These are phyloP conservation scores for Fissipunctia ypsillon DNA, from an alignment of 2,888 invertebrate genomes.

Conservation along the genomic window DNA sequence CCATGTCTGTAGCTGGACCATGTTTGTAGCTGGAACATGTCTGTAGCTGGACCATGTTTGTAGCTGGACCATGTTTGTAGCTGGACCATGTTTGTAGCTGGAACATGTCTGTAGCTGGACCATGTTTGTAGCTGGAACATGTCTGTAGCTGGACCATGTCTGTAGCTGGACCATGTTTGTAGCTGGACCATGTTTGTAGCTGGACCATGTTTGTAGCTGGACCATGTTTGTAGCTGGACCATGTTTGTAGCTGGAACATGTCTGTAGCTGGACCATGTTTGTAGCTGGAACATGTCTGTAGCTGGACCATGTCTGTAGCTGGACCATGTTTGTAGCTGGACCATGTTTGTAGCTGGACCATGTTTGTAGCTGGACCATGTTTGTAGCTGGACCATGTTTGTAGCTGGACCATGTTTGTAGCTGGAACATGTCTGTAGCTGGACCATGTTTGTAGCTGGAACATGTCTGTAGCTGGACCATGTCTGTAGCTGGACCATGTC, in stretches of 20 bases:
- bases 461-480: conserved; percentile 15
- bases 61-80: conserved; percentile 9
- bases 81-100: conserved; percentile 14
- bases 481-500: background rate
- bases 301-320: background rate
- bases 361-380: conserved; percentile 14
- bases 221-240: conserved; percentile 14
- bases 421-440: conserved; percentile 12
- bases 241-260: conserved; percentile 14
- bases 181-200: conserved; percentile 8
- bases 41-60: conserved; percentile 15
- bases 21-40: conserved; percentile 26
- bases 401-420: conserved; percentile 14
- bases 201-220: conserved; percentile 11
- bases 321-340: conserved; percentile 24
- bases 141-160: conserved; percentile 8
- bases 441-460: conserved; percentile 9
- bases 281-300: conserved; percentile 14
- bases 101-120: conserved; percentile 15
- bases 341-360: conserved; percentile 7
- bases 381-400: conserved; percentile 18
- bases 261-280: conserved; percentile 22
- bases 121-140: conserved; percentile 11
- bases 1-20: too few species aligned
- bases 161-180: too few species aligned